Conservation (phyloP, 2,888 invertebrate genomes). For the Acleris emargana region DNA sequence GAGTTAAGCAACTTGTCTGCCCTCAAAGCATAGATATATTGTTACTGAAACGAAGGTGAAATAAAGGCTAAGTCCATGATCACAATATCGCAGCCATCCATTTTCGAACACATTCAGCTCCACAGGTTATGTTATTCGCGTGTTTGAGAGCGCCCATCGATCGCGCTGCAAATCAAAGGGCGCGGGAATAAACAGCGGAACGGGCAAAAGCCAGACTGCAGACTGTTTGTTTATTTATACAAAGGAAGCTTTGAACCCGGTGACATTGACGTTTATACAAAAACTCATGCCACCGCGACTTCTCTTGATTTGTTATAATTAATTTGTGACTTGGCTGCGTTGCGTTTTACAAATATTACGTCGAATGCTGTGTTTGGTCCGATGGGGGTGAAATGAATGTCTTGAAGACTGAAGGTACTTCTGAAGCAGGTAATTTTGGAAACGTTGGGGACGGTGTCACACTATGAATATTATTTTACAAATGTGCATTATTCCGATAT, state of each 20-base stretch:
- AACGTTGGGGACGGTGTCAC: no score
- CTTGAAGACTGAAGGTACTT: no score
- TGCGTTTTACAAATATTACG: conserved; percentile 20
- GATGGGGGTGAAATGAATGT: conserved; percentile 17
- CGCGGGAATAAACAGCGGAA: conserved; percentile 28
- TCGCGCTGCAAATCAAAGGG: conserved; percentile 36
- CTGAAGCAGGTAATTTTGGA: no score
- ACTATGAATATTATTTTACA: no score
- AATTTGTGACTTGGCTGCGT: conserved; percentile 21
- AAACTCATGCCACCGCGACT: conserved; percentile 31
- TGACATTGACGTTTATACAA: conserved; percentile 33
- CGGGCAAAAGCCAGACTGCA: conserved; percentile 36
- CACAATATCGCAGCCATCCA: background rate
- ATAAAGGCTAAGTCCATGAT: no score
- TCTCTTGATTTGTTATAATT: conserved; percentile 28
- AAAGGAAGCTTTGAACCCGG: conserved; percentile 31
- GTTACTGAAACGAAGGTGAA: no score
- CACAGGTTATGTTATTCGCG: conserved; percentile 34
- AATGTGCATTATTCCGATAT: no score
- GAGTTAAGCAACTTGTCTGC: no score
- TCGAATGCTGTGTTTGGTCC: conserved; percentile 8
- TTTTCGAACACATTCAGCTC: conserved; percentile 16
- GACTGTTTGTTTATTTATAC: conserved; percentile 35
- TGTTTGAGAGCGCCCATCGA: conserved; percentile 32
- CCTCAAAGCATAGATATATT: no score